Conservation (phyloP, 37 sponge, comb jelly and placozoan genomes). For the Hexactinellida sp. region DNA sequence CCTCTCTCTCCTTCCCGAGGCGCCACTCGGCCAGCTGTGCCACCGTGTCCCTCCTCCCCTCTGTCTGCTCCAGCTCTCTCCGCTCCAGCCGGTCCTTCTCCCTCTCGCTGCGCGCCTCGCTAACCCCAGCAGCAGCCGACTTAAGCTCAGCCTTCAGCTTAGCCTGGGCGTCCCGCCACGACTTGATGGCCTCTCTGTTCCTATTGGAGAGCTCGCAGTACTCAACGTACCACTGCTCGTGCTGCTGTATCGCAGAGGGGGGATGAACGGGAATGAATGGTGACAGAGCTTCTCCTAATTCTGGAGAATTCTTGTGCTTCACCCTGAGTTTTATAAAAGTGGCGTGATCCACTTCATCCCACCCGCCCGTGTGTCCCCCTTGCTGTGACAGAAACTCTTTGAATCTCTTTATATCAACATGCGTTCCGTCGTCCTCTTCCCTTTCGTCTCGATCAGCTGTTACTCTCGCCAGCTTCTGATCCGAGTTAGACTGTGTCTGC, state of each 20-base stretch:
- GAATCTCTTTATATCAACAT: not conserved
- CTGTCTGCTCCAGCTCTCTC: not conserved
- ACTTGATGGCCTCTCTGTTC: slow-evolving; percentile 56
- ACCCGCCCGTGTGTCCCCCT: slow-evolving; percentile 69
- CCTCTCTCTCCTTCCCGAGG: not conserved
- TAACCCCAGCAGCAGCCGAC: not conserved
- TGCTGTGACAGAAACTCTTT: slow-evolving; percentile 44
- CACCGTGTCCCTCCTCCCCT: not conserved
- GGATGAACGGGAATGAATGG: slow-evolving; percentile 47
- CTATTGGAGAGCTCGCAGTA: slow-evolving; percentile 45
- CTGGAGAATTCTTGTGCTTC: slow-evolving; percentile 20
- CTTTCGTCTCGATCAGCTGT: not conserved
- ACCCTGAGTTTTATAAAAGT: slow-evolving; percentile 36
- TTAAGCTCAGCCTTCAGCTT: not conserved
- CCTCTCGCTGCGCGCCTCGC: not conserved
- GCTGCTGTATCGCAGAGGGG: slow-evolving; percentile 35
- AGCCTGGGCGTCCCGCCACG: slow-evolving; percentile 44
- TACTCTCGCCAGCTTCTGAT: not conserved
- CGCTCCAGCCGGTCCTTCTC: not conserved
- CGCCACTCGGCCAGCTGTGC: not conserved
- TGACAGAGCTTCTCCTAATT: slow-evolving; percentile 23
- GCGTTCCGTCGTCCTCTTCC: not conserved
- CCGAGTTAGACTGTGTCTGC: not conserved
- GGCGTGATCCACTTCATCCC: slow-evolving; percentile 83
- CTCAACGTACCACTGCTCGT: slow-evolving; percentile 64